Evolutionary conservation across 2,113 vertebrate species (phyloP).

Genomic region (Regulus satrapa): DNA sequence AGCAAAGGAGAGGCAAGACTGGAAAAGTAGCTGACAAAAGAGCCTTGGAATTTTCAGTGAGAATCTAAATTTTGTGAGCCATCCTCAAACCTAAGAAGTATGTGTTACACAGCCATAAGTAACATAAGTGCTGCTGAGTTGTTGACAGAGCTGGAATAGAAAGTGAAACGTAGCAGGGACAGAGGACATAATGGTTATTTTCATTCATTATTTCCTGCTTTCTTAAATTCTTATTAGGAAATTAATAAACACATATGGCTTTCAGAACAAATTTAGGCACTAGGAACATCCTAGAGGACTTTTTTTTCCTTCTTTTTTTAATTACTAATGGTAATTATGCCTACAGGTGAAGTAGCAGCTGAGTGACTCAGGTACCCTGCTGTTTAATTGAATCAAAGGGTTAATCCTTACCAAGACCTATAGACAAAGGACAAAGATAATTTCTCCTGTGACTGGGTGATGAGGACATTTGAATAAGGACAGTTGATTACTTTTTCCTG

Average conservation of each 20-base stretch:
- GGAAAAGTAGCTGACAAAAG: neutral
- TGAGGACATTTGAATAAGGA: neutral
- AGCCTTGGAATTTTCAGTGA: neutral
- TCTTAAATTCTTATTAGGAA: slow-evolving; percentile 14
- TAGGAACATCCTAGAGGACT: neutral
- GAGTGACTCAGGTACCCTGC: neutral
- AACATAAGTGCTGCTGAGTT: neutral
- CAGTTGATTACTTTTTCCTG: neutral
- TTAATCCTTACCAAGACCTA: slow-evolving; percentile 32
- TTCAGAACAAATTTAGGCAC: neutral
- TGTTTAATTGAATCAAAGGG: slow-evolving; percentile 43
- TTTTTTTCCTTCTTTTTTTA: neutral
- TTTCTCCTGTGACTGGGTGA: neutral
- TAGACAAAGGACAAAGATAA: slow-evolving; percentile 1
- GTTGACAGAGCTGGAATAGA: neutral
- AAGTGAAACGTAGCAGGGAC: neutral
- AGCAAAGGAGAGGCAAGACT: neutral
- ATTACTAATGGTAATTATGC: slow-evolving; percentile 23
- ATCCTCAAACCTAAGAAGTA: neutral
- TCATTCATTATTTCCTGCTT: neutral
- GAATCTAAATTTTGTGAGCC: neutral
- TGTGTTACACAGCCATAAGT: neutral
- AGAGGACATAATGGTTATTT: neutral
- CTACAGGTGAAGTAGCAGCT: slow-evolving; percentile 31
- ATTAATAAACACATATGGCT: slow-evolving; percentile 19